Percentiles rank a stretch among this genome's conserved stretches.
Evolutionary conservation across 2,888 invertebrate genomes (phyloP).

Genomic region (Xestia ashworthii): DNA sequence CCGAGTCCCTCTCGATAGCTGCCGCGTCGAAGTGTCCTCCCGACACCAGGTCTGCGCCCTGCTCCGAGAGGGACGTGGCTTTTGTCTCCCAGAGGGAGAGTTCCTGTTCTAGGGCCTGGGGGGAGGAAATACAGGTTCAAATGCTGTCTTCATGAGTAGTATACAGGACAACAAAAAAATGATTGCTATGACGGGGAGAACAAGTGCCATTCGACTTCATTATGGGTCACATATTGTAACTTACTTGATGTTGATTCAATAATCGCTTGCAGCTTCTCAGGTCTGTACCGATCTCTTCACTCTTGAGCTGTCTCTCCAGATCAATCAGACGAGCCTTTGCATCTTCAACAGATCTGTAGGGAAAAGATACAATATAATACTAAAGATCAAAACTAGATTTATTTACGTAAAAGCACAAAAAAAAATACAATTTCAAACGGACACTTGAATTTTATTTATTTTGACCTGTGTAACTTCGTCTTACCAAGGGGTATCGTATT

Average conservation of each 20-base stretch:
- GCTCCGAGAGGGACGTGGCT: constrained; percentile 94
- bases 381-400: too few relatives aligned
- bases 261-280: constrained; percentile 97
- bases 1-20: constrained; percentile 95
- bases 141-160: too few relatives aligned
- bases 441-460: too few relatives aligned
- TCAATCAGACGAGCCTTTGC: constrained; percentile 96
- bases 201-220: too few relatives aligned
- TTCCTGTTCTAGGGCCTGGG: constrained; percentile 95
- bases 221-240: neutral
- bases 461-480: too few relatives aligned
- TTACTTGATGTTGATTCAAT: constrained; percentile 96
- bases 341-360: constrained; percentile 95
- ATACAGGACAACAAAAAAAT: too few relatives aligned
- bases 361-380: neutral
- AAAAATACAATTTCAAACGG: too few relatives aligned
- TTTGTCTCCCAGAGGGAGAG: constrained; percentile 95
- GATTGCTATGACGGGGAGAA: too few relatives aligned
- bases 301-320: constrained; percentile 94
- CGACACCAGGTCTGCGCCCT: constrained; percentile 97
- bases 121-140: neutral
- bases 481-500: too few relatives aligned
- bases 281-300: constrained; percentile 96
- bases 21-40: constrained; percentile 98
- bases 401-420: too few relatives aligned